Conservation (phyloP, 2,888 invertebrate genomes). For the Ypsolopha sequella region DNA sequence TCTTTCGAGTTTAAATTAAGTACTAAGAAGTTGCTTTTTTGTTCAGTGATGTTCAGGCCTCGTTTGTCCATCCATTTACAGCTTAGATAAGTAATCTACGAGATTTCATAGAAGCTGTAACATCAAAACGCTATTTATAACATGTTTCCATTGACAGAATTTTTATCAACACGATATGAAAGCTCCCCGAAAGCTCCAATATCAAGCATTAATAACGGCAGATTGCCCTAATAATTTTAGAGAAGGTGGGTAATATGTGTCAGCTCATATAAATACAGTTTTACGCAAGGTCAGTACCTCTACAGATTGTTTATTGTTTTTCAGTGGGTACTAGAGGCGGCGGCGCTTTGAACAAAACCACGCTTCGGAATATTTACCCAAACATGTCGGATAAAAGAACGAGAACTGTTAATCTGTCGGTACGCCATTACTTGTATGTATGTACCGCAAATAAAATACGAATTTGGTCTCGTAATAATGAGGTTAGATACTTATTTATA, state of each 20-base stretch:
- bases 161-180: too few relatives aligned
- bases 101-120: too few relatives aligned
- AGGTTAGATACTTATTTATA: neutral
- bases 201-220: too few relatives aligned
- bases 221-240: too few relatives aligned
- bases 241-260: neutral
- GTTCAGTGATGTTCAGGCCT: too few relatives aligned
- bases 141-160: too few relatives aligned
- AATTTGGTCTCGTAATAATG: slow-evolving; percentile 13
- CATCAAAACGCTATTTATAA: too few relatives aligned
- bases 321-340: slow-evolving; percentile 29
- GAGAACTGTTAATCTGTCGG: slow-evolving; percentile 51
- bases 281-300: slow-evolving; percentile 33
- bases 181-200: too few relatives aligned
- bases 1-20: too few relatives aligned
- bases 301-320: slow-evolving; percentile 39
- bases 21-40: too few relatives aligned
- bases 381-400: slow-evolving; percentile 36
- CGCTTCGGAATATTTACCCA: slow-evolving; percentile 49
- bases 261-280: slow-evolving; percentile 16
- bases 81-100: too few relatives aligned
- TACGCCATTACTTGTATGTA: slow-evolving; percentile 47
- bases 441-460: slow-evolving; percentile 33
- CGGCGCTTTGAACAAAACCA: slow-evolving; percentile 48
- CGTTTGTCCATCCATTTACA: too few relatives aligned